Conservation (phyloP, 1,140 invertebrate genomes). For the Proctacanthus coquilletti region DNA sequence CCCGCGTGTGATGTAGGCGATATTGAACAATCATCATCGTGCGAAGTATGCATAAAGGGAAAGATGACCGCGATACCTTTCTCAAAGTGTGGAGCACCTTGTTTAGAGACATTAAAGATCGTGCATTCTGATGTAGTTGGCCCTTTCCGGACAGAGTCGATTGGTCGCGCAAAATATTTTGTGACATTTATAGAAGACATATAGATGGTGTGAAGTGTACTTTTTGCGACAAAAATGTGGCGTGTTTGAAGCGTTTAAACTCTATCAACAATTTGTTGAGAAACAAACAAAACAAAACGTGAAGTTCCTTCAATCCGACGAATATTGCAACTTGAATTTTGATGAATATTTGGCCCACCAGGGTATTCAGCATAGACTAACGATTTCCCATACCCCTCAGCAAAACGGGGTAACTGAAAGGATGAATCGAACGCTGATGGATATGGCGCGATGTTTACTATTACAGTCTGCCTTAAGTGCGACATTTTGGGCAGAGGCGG, state of each 20-base stretch:
- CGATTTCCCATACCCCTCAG: constrained; percentile 8
- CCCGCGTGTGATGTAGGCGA: neutral
- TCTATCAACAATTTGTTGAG: neutral
- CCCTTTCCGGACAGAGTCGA: neutral
- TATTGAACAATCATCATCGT: neutral
- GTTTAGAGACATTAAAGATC: neutral
- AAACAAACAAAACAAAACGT: too few relatives aligned
- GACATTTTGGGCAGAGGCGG: constrained; percentile 14
- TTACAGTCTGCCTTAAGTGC: constrained; percentile 3
- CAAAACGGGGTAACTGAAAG: constrained; percentile 11
- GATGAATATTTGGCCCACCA: neutral
- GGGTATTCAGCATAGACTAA: constrained; percentile 10
- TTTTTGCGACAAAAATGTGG: neutral
- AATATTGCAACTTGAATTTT: constrained; percentile 1
- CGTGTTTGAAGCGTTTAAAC: neutral
- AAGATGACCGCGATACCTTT: neutral
- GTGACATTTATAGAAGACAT: neutral
- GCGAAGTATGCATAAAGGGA: neutral
- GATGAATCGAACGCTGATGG: constrained; percentile 7
- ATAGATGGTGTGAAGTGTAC: neutral
- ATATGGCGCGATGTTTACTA: constrained; percentile 12
- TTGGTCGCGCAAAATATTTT: neutral
- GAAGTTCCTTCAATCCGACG: too few relatives aligned
- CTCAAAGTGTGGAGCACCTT: neutral
- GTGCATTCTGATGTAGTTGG: constrained; percentile 1